phyloP scores from a whole-genome alignment of 2,888 invertebrate species.

The Clanis bilineata region DNA sequence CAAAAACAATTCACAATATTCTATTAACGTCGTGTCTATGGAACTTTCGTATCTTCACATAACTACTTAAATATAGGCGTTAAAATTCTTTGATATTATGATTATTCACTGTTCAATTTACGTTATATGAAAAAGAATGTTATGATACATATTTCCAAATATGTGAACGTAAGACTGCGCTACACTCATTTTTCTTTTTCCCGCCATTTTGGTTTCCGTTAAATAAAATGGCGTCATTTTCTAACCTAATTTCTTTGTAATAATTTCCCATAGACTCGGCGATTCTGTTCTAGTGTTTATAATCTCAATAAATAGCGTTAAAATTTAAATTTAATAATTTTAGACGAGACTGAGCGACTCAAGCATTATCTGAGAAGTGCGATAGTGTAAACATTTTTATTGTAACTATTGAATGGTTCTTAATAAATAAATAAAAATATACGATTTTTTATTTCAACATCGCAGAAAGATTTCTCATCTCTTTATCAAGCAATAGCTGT shows the following conservation, averaged over 20 bases:
- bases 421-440: constrained; percentile 62
- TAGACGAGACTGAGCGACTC: constrained; percentile 76
- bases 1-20: not conserved
- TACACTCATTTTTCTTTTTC: not conserved
- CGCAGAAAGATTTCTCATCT: too few relatives aligned
- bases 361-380: constrained; percentile 51
- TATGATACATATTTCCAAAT: too few relatives aligned
- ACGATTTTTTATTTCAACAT: constrained; percentile 31
- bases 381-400: constrained; percentile 71
- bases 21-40: constrained; percentile 25
- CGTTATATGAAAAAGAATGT: too few relatives aligned
- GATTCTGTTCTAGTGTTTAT: constrained; percentile 25
- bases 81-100: too few relatives aligned
- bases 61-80: too few relatives aligned
- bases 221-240: not conserved
- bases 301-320: constrained; percentile 32
- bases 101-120: too few relatives aligned
- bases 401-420: constrained; percentile 73
- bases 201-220: not conserved
- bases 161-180: too few relatives aligned
- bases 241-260: constrained; percentile 4
- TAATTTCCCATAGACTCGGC: constrained; percentile 29
- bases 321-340: constrained; percentile 56
- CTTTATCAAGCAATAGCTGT: too few relatives aligned
- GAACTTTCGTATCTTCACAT: constrained; percentile 15